phyloP scores from a whole-genome alignment of 2,888 invertebrate genomes.

The Odontothrips loti region DNA sequence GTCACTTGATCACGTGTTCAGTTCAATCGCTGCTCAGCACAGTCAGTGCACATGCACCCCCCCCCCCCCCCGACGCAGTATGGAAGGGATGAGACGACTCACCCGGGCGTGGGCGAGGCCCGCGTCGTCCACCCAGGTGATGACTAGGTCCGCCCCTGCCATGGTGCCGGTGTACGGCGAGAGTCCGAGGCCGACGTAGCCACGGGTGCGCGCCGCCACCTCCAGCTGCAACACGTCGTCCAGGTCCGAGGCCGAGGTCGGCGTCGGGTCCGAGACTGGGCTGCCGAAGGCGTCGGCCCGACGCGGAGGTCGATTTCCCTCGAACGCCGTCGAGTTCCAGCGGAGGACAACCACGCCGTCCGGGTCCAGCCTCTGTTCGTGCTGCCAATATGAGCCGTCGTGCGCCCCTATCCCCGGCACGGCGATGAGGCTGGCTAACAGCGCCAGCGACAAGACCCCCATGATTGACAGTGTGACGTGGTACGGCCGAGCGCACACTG shows the following conservation, averaged over 20 bases:
- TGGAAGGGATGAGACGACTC: conserved; percentile 28
- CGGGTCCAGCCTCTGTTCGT: not conserved
- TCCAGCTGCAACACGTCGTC: conserved; percentile 34
- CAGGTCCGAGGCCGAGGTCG: conserved; percentile 12
- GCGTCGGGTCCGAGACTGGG: no score
- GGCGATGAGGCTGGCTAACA: not conserved
- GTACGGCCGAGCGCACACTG: not conserved
- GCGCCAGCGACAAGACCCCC: not conserved
- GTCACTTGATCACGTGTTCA: no score
- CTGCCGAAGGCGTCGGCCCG: no score
- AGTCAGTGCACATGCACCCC: no score
- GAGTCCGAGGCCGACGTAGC: conserved; percentile 48
- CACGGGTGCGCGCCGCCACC: conserved; percentile 42
- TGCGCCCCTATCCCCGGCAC: not conserved
- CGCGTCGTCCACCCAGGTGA: conserved; percentile 46
- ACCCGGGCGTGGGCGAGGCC: conserved; percentile 35
- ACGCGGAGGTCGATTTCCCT: no score
- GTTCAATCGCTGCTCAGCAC: no score
- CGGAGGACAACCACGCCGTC: not conserved
- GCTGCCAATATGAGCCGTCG: not conserved
- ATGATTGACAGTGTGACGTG: not conserved
- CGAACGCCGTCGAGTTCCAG: not conserved
- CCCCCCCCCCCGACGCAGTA: not conserved
- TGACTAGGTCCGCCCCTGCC: conserved; percentile 47
- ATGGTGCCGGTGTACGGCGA: conserved; percentile 46